Evolutionary conservation across 2,888 invertebrate genomes (phyloP).

Genomic region (Drosophila dives): DNA sequence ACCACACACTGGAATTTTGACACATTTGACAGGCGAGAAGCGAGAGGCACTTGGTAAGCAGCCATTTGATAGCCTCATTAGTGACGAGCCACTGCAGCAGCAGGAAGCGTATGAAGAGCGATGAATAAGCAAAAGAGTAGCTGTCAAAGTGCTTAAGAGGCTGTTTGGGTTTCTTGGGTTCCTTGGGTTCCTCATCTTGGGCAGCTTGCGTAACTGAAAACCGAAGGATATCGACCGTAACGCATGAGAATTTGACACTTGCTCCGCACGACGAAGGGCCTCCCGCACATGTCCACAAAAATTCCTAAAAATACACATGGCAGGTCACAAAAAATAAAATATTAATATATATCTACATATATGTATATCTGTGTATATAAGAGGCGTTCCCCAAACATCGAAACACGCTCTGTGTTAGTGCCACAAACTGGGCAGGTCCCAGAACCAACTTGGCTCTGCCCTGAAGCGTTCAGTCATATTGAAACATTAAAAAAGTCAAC

Average conservation of each 20-base stretch:
- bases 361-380: constrained; percentile 4
- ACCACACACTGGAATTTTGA: constrained; percentile 71
- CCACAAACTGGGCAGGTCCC: constrained; percentile 57
- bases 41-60: constrained; percentile 65
- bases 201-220: constrained; percentile 73
- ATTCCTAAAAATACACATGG: constrained; percentile 51
- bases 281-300: constrained; percentile 61
- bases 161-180: constrained; percentile 43
- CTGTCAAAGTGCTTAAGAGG: constrained; percentile 73
- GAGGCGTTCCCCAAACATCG: constrained; percentile 50
- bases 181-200: constrained; percentile 37
- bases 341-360: constrained; percentile 13
- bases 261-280: constrained; percentile 47
- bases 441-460: constrained; percentile 50
- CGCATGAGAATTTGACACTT: constrained; percentile 70
- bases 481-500: constrained; percentile 82
- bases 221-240: constrained; percentile 79
- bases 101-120: constrained; percentile 22
- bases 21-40: constrained; percentile 75
- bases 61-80: constrained; percentile 81
- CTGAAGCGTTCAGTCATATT: constrained; percentile 77
- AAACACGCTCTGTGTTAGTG: constrained; percentile 52
- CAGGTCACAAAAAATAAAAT: constrained; percentile 16
- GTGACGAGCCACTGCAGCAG: constrained; percentile 70
- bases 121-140: constrained; percentile 46